Evolutionary conservation across 2,113 vertebrate genomes (phyloP).

Genomic region (Sylvia atricapilla): DNA sequence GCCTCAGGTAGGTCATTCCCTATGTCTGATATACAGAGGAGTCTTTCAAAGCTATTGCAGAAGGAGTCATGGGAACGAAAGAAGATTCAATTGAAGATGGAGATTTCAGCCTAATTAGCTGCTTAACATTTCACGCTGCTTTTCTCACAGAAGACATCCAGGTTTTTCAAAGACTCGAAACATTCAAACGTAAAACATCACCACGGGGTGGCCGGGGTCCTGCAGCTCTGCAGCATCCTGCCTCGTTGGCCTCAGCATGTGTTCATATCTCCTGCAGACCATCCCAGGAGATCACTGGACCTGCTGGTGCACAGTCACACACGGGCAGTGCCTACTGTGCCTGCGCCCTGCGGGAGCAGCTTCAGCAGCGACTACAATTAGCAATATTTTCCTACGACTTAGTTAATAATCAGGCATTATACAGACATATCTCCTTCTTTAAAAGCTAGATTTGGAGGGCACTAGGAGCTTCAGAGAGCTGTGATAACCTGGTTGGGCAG

Average conservation of each 20-base stretch:
- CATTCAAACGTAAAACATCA: background rate
- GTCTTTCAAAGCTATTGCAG: background rate
- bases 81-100: background rate
- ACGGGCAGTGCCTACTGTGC: background rate
- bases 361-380: accelerated
- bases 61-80: background rate
- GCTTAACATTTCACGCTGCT: background rate
- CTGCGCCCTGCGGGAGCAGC: background rate
- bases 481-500: background rate
- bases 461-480: background rate
- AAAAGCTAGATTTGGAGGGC: background rate
- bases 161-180: background rate
- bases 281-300: background rate
- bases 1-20: background rate
- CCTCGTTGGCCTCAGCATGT: background rate
- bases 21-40: background rate
- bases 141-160: background rate
- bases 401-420: background rate
- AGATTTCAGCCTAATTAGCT: background rate
- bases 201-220: accelerated
- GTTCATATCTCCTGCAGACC: background rate
- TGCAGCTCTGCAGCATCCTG: background rate
- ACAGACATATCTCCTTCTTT: background rate
- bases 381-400: background rate
- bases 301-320: background rate